Conservation (phyloP, 2,113 vertebrate species). For the Anoura caudifer region DNA sequence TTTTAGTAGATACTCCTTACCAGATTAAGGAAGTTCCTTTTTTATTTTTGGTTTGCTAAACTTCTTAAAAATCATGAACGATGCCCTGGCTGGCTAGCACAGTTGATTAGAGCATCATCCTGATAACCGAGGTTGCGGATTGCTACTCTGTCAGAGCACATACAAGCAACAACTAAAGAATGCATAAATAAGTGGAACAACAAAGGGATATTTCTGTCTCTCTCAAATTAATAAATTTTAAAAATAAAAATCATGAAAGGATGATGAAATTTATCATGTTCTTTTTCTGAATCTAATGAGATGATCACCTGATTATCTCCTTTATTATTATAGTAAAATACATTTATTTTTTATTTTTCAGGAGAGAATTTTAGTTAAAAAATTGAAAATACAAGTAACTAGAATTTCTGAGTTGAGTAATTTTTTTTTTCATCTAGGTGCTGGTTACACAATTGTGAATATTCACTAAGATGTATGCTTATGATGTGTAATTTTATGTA, state of each 20-base stretch:
- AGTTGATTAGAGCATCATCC: too few relatives aligned
- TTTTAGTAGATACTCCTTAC: not conserved
- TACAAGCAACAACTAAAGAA: too few relatives aligned
- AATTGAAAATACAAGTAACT: not conserved
- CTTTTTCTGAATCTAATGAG: slow-evolving; percentile 29
- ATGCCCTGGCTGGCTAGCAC: too few relatives aligned
- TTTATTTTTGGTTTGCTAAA: slow-evolving; percentile 6
- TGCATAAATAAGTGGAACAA: too few relatives aligned
- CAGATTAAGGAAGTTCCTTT: not conserved
- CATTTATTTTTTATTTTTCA: slow-evolving; percentile 15
- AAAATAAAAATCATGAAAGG: not conserved
- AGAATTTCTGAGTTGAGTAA: slow-evolving; percentile 18
- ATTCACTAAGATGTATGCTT: not conserved
- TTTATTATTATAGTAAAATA: not conserved
- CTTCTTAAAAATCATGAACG: not conserved
- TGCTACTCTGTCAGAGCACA: too few relatives aligned
- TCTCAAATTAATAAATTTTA: too few relatives aligned
- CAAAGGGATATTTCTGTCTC: too few relatives aligned
- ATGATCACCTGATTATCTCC: not conserved
- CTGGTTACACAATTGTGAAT: slow-evolving; percentile 6
- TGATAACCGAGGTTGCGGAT: not conserved
- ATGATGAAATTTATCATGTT: not conserved
- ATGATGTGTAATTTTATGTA: not conserved
- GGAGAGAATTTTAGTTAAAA: not conserved
- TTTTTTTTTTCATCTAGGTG: not conserved